Base-by-base conservation (phyloP, 2,797 vertebrate species). In the Lacerta bilineata region DNA sequence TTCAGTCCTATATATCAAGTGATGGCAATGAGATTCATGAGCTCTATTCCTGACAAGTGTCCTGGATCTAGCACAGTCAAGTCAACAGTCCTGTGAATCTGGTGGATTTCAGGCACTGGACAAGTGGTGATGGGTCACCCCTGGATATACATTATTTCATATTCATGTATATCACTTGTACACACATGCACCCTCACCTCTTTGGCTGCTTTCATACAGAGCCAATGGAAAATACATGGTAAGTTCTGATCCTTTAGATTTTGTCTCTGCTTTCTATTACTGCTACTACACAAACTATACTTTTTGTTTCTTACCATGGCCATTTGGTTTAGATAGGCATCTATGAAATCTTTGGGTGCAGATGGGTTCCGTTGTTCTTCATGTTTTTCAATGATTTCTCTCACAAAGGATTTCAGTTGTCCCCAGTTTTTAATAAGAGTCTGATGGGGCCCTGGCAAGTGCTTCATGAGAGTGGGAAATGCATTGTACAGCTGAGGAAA, bases 241-340 rank as follows among this genome's bases (percentile, higher is more conserved):
- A 15, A 74, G 17, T 23, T 39, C 7, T 36, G n/a, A 29, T n/a
- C 59, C 81, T 80, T 75, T 64, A 64, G 20, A 64, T 5, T 64
- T 18, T 64, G 61, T 10, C 17, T 7, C 61, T 64, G 61, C 20
- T 23, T 61, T 7, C 6, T 64, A 18, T 23, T 64, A 64, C 17
- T 55, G 50, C 20, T 2, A 64, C 20, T 64, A 18, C 13, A 55
- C 13, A 55, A 55, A 55, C 50, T 55, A 55, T 55, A 55, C 50
- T 15, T 55, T 55, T 55, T 55, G 61, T 64, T 23, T 64, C 61
- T 94, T 88, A 97, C 97, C 97, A 93, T 97, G 86, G 96, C 90
- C 55, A 97, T 97, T 95, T 98, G 97, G 1, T 93, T 96, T 89
- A 98, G 95, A 88, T 97, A 98, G 90, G 96, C 97, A 93, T 98